A percentile compares a stretch with the other conserved stretches of the same genome.
phyloP scores from a whole-genome alignment of 2,113 vertebrate genomes.

The Atlantisia rogersi region DNA sequence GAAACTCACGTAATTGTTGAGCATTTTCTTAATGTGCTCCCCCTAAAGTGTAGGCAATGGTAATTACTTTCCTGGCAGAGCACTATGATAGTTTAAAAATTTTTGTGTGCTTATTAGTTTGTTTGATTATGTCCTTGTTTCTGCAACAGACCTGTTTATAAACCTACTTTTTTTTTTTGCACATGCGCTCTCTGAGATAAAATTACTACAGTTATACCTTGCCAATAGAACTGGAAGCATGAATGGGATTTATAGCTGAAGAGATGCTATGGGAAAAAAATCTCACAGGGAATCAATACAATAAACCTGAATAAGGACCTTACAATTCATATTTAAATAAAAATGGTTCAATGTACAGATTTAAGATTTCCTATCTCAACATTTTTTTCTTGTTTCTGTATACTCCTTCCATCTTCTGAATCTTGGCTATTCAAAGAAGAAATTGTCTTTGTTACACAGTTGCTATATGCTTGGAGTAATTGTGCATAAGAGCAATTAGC shows the following conservation, averaged over 20 bases:
- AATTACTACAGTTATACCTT: neutral
- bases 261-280: neutral
- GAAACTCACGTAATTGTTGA: neutral
- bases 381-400: neutral
- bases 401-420: neutral
- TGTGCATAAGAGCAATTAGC: neutral
- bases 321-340: neutral
- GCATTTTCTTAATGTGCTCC: neutral
- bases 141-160: neutral
- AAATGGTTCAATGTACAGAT: accelerated
- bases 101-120: neutral
- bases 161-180: neutral
- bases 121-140: neutral
- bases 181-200: neutral
- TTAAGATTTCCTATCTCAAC: neutral
- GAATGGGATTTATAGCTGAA: neutral
- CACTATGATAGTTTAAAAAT: neutral
- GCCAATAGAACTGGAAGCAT: neutral
- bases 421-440: neutral
- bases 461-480: neutral
- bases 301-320: neutral
- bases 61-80: neutral
- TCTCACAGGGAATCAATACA: neutral
- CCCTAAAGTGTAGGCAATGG: neutral
- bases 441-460: neutral